Percentiles rank a stretch among this genome's conserved stretches.
Conservation (phyloP, 2,797 vertebrate genomes). For the Pangasius larnaudii region DNA sequence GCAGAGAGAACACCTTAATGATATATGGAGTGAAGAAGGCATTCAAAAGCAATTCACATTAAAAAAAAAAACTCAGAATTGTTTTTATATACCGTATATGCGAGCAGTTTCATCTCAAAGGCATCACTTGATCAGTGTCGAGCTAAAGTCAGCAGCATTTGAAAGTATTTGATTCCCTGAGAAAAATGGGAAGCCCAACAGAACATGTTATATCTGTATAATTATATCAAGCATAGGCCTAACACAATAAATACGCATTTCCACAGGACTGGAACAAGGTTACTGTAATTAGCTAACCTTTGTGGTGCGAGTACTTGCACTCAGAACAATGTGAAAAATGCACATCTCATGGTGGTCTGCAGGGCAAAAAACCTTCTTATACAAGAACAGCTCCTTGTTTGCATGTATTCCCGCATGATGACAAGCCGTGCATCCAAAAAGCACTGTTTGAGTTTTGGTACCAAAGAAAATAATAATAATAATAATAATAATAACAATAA, state of each 20-base stretch:
- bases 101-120: background rate
- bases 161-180: background rate
- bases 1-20: background rate
- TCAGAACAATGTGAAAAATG: background rate
- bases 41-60: background rate
- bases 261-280: background rate
- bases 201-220: background rate
- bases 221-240: background rate
- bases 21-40: background rate
- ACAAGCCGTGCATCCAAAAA: background rate
- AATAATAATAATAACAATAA: background rate
- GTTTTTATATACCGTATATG: background rate
- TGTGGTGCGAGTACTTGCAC: background rate
- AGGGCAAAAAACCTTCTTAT: background rate
- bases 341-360: background rate
- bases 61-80: background rate
- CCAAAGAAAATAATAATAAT: background rate
- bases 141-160: background rate
- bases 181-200: background rate
- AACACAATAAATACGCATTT: background rate
- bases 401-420: background rate
- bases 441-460: background rate
- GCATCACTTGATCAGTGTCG: background rate
- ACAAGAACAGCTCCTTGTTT: background rate
- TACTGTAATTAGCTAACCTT: background rate